Evolutionary conservation across 2,888 invertebrate species (phyloP).

Genomic region (Leptarthrus brevirostris): DNA sequence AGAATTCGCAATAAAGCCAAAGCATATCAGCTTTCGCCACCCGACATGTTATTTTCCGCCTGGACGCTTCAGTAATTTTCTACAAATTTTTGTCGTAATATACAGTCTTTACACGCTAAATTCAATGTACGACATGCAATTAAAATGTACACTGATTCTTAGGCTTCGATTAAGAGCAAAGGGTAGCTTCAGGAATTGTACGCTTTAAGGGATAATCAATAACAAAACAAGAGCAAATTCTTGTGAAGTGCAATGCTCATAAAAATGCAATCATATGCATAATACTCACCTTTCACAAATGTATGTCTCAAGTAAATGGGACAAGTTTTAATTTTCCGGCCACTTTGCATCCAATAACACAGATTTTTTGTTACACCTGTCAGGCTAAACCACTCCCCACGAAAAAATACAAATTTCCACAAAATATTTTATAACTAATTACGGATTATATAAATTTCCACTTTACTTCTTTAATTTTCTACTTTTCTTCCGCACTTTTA

Average conservation of each 20-base stretch:
- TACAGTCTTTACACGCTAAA: too few relatives aligned
- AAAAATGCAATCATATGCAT: neutral
- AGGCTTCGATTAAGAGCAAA: neutral
- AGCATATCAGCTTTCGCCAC: neutral
- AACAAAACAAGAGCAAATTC: neutral
- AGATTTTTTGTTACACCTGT: conserved; percentile 4
- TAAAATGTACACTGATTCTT: neutral
- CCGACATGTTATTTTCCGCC: neutral
- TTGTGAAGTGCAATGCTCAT: neutral
- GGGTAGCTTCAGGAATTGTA: neutral
- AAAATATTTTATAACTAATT: neutral
- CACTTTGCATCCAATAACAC: neutral
- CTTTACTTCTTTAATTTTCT: neutral
- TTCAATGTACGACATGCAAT: too few relatives aligned
- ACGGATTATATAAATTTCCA: neutral
- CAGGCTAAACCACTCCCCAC: conserved; percentile 10
- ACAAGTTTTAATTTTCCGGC: neutral
- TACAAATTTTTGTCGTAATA: neutral
- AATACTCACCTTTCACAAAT: neutral
- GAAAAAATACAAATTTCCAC: neutral
- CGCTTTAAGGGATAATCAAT: neutral
- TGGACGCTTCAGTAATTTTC: neutral
- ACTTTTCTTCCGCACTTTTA: neutral
- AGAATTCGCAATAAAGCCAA: too few relatives aligned
- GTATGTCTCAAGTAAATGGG: neutral